These are phyloP conservation scores for Petaurus breviceps DNA, from an alignment of 2,113 vertebrate species.

Conservation along the genomic window DNA sequence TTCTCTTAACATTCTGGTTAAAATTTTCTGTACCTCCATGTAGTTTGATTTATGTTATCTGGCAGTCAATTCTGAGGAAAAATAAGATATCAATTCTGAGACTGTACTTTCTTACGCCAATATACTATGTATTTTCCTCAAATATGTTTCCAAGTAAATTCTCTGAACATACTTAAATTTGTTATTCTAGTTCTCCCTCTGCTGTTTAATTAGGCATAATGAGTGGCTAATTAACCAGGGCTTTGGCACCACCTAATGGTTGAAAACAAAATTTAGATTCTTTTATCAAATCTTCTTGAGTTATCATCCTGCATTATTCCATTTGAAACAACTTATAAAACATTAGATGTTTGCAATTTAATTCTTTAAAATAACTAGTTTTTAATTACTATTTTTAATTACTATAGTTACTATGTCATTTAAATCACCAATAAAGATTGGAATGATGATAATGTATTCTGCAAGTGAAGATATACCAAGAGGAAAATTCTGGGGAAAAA, in stretches of 20 bases:
- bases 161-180: background rate
- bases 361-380: background rate
- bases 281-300: background rate
- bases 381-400: background rate
- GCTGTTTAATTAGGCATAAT: background rate
- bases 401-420: background rate
- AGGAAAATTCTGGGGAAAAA: background rate
- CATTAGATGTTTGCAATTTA: background rate
- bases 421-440: background rate
- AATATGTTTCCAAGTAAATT: background rate
- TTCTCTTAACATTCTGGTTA: background rate
- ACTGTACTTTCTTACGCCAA: background rate
- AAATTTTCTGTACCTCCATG: background rate
- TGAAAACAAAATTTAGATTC: slow-evolving; percentile 4
- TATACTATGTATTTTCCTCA: background rate
- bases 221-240: slow-evolving; percentile 11
- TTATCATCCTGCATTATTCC: background rate
- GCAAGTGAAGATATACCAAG: background rate
- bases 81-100: background rate
- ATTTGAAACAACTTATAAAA: background rate
- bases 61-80: background rate
- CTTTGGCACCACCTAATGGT: slow-evolving; percentile 73
- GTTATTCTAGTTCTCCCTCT: background rate
- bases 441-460: background rate
- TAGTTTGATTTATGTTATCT: background rate